These are phyloP conservation scores for Hypothenemus hampei DNA, from an alignment of 1,140 invertebrate species.

Conservation along the genomic window DNA sequence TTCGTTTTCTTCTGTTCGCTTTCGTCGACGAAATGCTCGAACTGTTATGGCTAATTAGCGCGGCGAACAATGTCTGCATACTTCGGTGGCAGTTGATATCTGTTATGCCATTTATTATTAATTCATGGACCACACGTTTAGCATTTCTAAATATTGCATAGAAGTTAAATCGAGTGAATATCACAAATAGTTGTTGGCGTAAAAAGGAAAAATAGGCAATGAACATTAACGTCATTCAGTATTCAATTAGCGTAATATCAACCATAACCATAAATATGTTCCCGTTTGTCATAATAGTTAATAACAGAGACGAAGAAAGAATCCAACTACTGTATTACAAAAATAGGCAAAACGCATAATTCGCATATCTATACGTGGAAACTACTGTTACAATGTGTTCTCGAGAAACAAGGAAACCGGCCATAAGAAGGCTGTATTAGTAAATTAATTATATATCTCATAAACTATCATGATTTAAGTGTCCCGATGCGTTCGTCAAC, in stretches of 20 bases:
- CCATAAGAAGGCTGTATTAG: slow-evolving; percentile 21
- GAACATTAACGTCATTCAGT: too few species aligned
- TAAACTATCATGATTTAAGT: slow-evolving; percentile 28
- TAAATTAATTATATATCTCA: slow-evolving; percentile 30
- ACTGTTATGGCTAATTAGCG: slow-evolving; percentile 29
- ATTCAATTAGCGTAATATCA: too few species aligned
- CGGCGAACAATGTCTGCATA: slow-evolving; percentile 29
- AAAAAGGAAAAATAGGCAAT: too few species aligned
- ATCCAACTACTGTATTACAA: too few species aligned
- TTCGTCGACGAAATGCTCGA: slow-evolving; percentile 28
- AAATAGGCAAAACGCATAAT: slow-evolving; percentile 24
- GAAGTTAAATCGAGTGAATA: too few species aligned
- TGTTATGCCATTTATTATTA: slow-evolving; percentile 29
- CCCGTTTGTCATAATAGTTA: too few species aligned
- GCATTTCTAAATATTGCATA: slow-evolving; percentile 20
- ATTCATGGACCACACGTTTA: slow-evolving; percentile 24
- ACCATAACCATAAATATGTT: too few species aligned
- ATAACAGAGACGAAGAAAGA: too few species aligned
- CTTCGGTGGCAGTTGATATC: slow-evolving; percentile 29
- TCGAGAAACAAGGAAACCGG: slow-evolving; percentile 14
- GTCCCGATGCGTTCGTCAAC: slow-evolving; percentile 17
- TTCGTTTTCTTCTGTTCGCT: slow-evolving; percentile 22
- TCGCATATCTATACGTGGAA: slow-evolving; percentile 25
- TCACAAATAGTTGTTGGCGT: too few species aligned
- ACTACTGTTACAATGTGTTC: slow-evolving; percentile 24